A percentile compares a stretch with the other conserved stretches of the same genome.
Conservation (phyloP, 2,888 invertebrate genomes). For the Tipula lateralis region DNA sequence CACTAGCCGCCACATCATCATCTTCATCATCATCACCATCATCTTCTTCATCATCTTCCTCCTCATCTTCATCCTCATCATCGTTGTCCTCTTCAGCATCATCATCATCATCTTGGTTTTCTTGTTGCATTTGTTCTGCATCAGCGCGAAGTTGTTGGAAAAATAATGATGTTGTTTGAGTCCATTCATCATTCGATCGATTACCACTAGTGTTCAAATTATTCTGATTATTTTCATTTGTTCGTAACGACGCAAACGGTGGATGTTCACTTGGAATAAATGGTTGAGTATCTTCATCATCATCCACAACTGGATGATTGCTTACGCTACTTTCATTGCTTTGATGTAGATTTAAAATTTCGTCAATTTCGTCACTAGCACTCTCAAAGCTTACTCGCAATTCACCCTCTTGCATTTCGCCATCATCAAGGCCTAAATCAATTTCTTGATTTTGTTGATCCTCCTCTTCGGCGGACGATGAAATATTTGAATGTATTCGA, state of each 20-base stretch:
- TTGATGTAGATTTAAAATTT: not conserved
- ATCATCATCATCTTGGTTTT: not conserved
- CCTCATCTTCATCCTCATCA: slow-evolving; percentile 20
- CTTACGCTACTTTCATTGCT: not conserved
- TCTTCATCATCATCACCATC: slow-evolving; percentile 5
- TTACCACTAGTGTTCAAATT: not conserved
- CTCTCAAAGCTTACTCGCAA: not conserved
- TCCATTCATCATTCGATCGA: not conserved
- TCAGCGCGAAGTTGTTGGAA: not conserved
- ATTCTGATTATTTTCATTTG: not conserved
- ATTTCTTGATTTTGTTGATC: not conserved
- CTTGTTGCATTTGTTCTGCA: not conserved
- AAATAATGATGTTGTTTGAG: not conserved
- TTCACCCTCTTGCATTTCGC: not conserved
- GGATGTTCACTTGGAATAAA: not conserved
- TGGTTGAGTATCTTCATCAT: not conserved
- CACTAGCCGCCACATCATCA: slow-evolving; percentile 34
- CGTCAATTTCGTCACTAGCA: not conserved
- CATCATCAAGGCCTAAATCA: not conserved
- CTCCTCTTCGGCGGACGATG: not conserved
- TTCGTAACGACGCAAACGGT: not conserved
- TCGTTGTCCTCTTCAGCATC: slow-evolving; percentile 29
- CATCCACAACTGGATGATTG: not conserved
- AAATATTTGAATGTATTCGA: not conserved
- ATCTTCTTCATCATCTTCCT: not conserved